A percentile compares a stretch with the other conserved stretches of the same genome.
These are phyloP conservation scores for Caenorhabditis plicata DNA, from an alignment of 2,888 invertebrate genomes.

Conservation along the genomic window DNA sequence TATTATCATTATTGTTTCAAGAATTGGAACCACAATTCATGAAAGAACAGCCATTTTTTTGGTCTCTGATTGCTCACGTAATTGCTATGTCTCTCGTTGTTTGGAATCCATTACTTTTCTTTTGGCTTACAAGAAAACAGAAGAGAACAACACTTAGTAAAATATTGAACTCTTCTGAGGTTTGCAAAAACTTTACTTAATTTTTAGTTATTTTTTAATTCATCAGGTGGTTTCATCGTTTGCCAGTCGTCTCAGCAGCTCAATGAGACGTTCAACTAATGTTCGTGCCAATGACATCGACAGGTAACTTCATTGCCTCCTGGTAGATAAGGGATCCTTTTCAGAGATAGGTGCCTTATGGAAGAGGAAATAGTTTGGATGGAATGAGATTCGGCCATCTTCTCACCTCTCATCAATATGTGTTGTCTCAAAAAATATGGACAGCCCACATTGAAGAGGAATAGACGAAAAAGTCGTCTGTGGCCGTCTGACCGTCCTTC, in stretches of 20 bases:
- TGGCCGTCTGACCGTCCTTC: too few species aligned
- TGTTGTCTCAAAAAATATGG: too few species aligned
- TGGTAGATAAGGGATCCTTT: too few species aligned
- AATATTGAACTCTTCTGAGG: conserved; percentile 60
- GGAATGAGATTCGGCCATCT: too few species aligned
- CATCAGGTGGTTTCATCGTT: conserved; percentile 48
- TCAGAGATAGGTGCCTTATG: too few species aligned
- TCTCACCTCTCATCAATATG: too few species aligned
- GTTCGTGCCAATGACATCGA: conserved; percentile 34
- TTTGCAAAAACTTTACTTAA: conserved; percentile 11
- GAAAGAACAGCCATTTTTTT: conserved; percentile 59
- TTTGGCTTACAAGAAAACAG: conserved; percentile 65
- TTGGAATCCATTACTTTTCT: conserved; percentile 65
- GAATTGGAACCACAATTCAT: conserved; percentile 56
- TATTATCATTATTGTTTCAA: conserved; percentile 25
- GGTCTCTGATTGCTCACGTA: conserved; percentile 59
- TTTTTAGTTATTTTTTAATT: neutral
- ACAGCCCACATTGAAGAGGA: too few species aligned
- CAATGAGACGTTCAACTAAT: conserved; percentile 37
- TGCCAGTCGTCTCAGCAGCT: conserved; percentile 40
- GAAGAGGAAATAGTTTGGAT: too few species aligned
- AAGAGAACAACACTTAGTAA: conserved; percentile 55
- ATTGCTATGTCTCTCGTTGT: conserved; percentile 64
- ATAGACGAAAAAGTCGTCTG: too few species aligned
- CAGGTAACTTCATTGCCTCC: too few species aligned